Evolutionary conservation across 2,888 invertebrate species (phyloP), one percentile per base, ranked within the genome.

Genomic region (Lymantria monacha): DNA sequence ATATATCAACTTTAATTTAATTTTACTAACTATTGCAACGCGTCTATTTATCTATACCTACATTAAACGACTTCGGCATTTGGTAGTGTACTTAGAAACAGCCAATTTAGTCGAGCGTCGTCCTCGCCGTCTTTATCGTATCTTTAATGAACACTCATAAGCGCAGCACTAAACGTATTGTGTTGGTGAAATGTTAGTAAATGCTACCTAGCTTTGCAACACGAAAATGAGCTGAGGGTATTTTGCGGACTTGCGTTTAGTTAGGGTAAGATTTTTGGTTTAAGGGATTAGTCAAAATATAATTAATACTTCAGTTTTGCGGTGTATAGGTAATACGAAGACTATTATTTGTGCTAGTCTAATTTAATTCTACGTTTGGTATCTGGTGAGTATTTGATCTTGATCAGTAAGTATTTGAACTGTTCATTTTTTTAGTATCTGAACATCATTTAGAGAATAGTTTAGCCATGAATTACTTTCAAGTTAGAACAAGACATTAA

Each of bases 71-170:
- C 61, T 60, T 59, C 53, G 54, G 48, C 57, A 59, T 63, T 59
- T 31, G 49, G 59, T 44, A 45, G 59, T 63, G 62, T 63, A 74
- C 72, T 70, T 66, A 69, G 67, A 71, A 72, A 72, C 79, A 87
- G 85, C 79, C 84, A 86, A 85, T 86, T 84, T 80, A 82, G 74
- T 70, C 79, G 57, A 30, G 55, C 67, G 81, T 73, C 77, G 72
- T 65, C 74, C 70, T 79, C 82, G 79, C 77, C 85, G 88, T 86
- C 88, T 87, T 89, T 87, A 88, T 87, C 84, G 87, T 89, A 90
- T 90, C 90, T 90, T 87, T 88, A 88, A 88, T 85, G 89, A 88
- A 91, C 90, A 91, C 84, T 90, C 90, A 83, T 87, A 89, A 90
- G 85, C 87, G 72, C 77, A 77, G 79, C 82, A 78, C 81, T 88